A percentile compares a stretch with the other conserved stretches of the same genome.
Evolutionary conservation across 2,797 vertebrate genomes (phyloP).

Genomic region (Odontamblyopus lacepedii): DNA sequence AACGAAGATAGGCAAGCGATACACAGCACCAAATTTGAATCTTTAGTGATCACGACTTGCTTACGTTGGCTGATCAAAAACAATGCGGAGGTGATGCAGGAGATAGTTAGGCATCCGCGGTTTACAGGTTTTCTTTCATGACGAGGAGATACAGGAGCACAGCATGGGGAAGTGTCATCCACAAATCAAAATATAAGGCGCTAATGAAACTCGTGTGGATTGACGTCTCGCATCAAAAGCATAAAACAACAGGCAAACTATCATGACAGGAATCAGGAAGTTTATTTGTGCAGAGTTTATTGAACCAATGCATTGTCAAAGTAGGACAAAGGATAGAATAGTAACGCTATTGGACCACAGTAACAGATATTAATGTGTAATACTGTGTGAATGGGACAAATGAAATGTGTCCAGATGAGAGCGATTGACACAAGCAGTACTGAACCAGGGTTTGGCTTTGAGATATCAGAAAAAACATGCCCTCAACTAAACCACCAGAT

Average conservation of each 20-base stretch:
- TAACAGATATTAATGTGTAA: conserved; percentile 37
- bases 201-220: conserved; percentile 70
- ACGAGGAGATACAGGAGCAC: conserved; percentile 58
- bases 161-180: conserved; percentile 67
- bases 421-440: conserved; percentile 47
- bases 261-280: conserved; percentile 62
- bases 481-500: neutral
- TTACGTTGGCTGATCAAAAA: conserved; percentile 72
- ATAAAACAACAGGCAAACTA: conserved; percentile 52
- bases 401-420: conserved; percentile 65
- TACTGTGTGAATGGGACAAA: conserved; percentile 41
- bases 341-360: conserved; percentile 7
- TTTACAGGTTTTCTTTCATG: conserved; percentile 66
- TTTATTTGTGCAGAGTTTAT: conserved; percentile 53
- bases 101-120: conserved; percentile 71
- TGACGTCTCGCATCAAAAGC: conserved; percentile 65
- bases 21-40: conserved; percentile 51
- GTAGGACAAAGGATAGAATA: conserved; percentile 22
- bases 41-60: conserved; percentile 68
- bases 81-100: conserved; percentile 65
- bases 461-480: neutral
- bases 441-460: neutral
- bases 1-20: conserved; percentile 24
- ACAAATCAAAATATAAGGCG: conserved; percentile 66
- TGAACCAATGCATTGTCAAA: conserved; percentile 25